Evolutionary conservation across 1,140 invertebrate species (phyloP), one percentile per base, ranked within the genome.

Genomic region (Rhizoglyphus robini): DNA sequence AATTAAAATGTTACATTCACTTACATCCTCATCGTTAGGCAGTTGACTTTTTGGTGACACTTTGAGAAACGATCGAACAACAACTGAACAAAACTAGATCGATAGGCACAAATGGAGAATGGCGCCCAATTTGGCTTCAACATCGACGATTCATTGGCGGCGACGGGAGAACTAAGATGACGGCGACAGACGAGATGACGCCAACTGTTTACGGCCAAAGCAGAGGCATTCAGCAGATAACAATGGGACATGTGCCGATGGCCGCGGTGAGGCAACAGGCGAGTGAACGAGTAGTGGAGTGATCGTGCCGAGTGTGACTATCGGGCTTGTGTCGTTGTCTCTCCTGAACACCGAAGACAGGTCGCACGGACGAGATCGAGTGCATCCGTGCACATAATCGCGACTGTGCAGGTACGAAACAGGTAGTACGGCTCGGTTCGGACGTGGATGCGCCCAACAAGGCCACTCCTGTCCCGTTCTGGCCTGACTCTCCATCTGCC

Each of bases 341-440:
- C 51, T 54, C 51, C 23, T 15, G 51, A 54, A 54, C 15, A 20
- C 8, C 8, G 51, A 54, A 54, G 36, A 41, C 36, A 41, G 36
- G 36, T 18, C 8, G 18, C 36, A 8, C 51, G 51, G 51, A 20
- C 51, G 51, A 32, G 31, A 32, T 54, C 51, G 51, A 32, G 31
- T 25, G 23, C 51, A 54, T 32, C 51, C 51, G 51, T 54, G 51
- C 51, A 54, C 51, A 54, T 54, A 54, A 54, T 54, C 51, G 31
- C 8, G 5, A 23, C 20, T 15, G 31, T 23, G n/a, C n/a, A n/a
- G n/a, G n/a, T n/a, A n/a, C n/a, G n/a, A 23, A 54, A 54, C 51
- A 54, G 51, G 51, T 54, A 54, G 51, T 54, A 23, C 41, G 15
- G 41, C 41, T 46, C 41, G 41, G 41, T 23, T 15, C 41, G 41